These are phyloP conservation scores for Papilio aristodemus DNA, from an alignment of 1,140 invertebrate genomes.

Conservation along the genomic window DNA sequence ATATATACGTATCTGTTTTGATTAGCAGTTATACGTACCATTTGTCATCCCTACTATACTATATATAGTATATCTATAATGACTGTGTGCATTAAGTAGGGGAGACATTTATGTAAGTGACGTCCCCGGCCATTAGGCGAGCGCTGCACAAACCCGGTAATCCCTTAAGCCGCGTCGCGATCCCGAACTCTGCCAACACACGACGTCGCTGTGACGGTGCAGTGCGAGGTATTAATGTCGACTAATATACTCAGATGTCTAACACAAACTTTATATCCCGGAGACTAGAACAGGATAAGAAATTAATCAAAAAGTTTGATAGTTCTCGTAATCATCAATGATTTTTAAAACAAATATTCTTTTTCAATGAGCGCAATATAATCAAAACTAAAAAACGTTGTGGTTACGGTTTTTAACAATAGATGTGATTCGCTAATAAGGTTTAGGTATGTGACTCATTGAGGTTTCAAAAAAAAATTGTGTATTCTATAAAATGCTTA, in stretches of 20 bases:
- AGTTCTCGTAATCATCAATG: too few relatives aligned
- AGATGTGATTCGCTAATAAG: too few relatives aligned
- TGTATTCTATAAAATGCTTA: too few relatives aligned
- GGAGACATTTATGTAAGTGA: slow-evolving; percentile 18
- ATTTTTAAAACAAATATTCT: too few relatives aligned
- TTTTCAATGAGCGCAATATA: too few relatives aligned
- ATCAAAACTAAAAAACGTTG: too few relatives aligned
- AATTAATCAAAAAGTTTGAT: too few relatives aligned
- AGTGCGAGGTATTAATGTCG: not conserved
- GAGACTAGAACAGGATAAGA: too few relatives aligned
- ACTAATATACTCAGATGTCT: not conserved
- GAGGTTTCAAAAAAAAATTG: too few relatives aligned
- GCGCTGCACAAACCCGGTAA: not conserved
- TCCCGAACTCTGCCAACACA: slow-evolving; percentile 5
- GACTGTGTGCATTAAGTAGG: not conserved
- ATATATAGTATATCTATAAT: too few relatives aligned
- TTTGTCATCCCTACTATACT: slow-evolving; percentile 6
- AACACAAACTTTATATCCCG: not conserved
- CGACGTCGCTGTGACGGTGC: not conserved
- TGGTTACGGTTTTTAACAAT: too few relatives aligned
- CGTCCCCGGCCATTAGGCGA: not conserved
- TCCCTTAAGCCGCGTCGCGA: slow-evolving; percentile 6
- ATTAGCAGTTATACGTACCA: slow-evolving; percentile 6
- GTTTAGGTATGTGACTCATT: too few relatives aligned
- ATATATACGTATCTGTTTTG: not conserved